Base-by-base conservation (phyloP, 2,113 vertebrate species). In the Lophotis ruficrista region DNA sequence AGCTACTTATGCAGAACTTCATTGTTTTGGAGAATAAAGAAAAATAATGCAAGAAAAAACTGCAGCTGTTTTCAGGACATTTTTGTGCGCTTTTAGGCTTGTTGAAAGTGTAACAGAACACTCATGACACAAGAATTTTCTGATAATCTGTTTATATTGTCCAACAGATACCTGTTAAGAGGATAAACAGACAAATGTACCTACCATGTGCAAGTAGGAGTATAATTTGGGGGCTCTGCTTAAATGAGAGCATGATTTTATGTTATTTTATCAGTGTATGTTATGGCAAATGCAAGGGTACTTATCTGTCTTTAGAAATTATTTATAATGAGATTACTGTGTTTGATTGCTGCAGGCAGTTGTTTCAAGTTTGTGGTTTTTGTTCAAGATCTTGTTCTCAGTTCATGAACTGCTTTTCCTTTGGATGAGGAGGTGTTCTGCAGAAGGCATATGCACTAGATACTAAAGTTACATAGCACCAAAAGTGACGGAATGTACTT, bases 221-320 rank as follows among this genome's bases (percentile, higher is more conserved):
- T 41, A 66, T 7, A 48, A 14, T 75, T 17, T 82, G 30, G 22
- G 38, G 31, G 33, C 30, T 87, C 25, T 33, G 19, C 31, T 64
- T 18, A 57, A 76, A 48, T 30, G 7, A 37, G 9, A 18, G 4
- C 13, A 24, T 3, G 6, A 54, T 73, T 83, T 72, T 10, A 17
- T 48, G 51, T 0, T 1, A 35, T 65, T 83, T 72, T 72, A 48
- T 66, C 25, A 48, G n/a, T 20, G 14, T 35, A 53, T 0, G 0
- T 25, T 73, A 18, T 11, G 13, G 27, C 18, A 73, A 79, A 73
- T 50, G 19, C 13, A 24, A 68, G 47, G 31, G 19, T 79, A 23
- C 20, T 65, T 64, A 45, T 2, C 7, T 14, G 17, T 43, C 48
- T 71, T 65, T 31, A 51, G 33, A 45, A 61, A 57, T 51, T 30